Evolutionary conservation across 2,888 invertebrate species (phyloP).

Genomic region (Drosophila birchii): DNA sequence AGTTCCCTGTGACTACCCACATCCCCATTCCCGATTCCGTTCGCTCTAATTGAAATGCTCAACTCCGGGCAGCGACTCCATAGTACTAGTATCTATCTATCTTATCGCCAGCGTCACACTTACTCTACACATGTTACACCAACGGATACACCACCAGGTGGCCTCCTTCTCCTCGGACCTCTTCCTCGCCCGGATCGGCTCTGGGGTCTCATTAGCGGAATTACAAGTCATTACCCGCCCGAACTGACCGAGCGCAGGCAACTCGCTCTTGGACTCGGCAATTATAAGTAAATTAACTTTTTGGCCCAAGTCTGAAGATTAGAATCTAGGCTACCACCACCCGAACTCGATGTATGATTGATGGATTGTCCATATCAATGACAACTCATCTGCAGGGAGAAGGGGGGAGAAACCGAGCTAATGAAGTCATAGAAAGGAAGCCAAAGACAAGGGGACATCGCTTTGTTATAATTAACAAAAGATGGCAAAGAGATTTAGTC

Average conservation of each 20-base stretch:
- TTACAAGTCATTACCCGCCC: slow-evolving; percentile 81
- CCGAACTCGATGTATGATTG: slow-evolving; percentile 70
- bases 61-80: slow-evolving; percentile 14
- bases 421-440: slow-evolving; percentile 42
- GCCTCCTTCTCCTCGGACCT: background rate
- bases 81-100: slow-evolving; percentile 27
- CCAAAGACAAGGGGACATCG: slow-evolving; percentile 5
- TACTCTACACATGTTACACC: slow-evolving; percentile 51
- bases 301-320: slow-evolving; percentile 67
- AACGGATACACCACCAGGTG: slow-evolving; percentile 40
- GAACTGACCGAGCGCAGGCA: slow-evolving; percentile 41
- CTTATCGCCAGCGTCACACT: slow-evolving; percentile 72
- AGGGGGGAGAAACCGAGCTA: slow-evolving; percentile 8
- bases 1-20: slow-evolving; percentile 1
- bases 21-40: slow-evolving; percentile 4
- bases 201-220: slow-evolving; percentile 76
- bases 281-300: slow-evolving; percentile 81
- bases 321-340: slow-evolving; percentile 64
- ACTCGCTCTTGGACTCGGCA: slow-evolving; percentile 50
- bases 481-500: background rate
- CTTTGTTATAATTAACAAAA: slow-evolving; percentile 9
- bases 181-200: background rate
- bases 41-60: slow-evolving; percentile 72
- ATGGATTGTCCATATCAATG: slow-evolving; percentile 75
- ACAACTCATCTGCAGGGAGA: slow-evolving; percentile 58